These are phyloP conservation scores for Trichonephila inaurata DNA, from an alignment of 1,140 invertebrate species.

Conservation along the genomic window DNA sequence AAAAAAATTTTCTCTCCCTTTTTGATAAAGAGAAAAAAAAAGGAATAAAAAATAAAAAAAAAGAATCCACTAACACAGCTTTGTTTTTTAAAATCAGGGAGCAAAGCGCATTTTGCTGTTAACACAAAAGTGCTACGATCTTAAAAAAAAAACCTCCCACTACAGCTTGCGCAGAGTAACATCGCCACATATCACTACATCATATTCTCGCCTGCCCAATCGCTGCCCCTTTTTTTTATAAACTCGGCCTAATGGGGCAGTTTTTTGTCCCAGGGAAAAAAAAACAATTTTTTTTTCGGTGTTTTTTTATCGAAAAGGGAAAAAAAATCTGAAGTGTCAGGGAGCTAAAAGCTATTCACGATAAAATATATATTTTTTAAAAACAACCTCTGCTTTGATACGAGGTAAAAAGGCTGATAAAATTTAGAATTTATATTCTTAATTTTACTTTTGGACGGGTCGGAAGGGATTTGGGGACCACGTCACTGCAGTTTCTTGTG, in stretches of 20 bases:
- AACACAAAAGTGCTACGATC: not conserved
- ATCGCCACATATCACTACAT: slow-evolving; percentile 30
- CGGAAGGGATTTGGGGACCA: slow-evolving; percentile 5
- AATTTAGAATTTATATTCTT: slow-evolving; percentile 55
- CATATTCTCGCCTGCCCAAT: slow-evolving; percentile 27
- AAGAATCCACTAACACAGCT: not conserved
- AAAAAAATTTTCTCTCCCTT: not conserved
- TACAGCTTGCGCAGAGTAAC: not conserved
- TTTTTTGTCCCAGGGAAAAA: slow-evolving; percentile 46
- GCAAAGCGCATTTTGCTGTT: slow-evolving; percentile 37
- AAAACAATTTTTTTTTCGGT: slow-evolving; percentile 41
- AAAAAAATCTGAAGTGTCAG: slow-evolving; percentile 46
- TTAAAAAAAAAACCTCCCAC: not conserved
- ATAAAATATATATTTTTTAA: slow-evolving; percentile 46
- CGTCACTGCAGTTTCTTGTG: not conserved
- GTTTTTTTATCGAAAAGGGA: slow-evolving; percentile 18
- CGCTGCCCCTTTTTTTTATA: slow-evolving; percentile 39
- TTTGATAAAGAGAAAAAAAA: not conserved
- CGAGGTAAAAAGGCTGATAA: slow-evolving; percentile 17
- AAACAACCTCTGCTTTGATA: not conserved
- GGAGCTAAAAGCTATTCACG: slow-evolving; percentile 54
- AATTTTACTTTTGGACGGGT: slow-evolving; percentile 40
- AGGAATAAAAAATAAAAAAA: not conserved
- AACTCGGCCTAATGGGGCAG: slow-evolving; percentile 50
- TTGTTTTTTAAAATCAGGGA: not conserved